A percentile compares a stretch with the other conserved stretches of the same genome.
Conservation (phyloP, 2,888 invertebrate species). For the Pristionchus fissidentatus region DNA sequence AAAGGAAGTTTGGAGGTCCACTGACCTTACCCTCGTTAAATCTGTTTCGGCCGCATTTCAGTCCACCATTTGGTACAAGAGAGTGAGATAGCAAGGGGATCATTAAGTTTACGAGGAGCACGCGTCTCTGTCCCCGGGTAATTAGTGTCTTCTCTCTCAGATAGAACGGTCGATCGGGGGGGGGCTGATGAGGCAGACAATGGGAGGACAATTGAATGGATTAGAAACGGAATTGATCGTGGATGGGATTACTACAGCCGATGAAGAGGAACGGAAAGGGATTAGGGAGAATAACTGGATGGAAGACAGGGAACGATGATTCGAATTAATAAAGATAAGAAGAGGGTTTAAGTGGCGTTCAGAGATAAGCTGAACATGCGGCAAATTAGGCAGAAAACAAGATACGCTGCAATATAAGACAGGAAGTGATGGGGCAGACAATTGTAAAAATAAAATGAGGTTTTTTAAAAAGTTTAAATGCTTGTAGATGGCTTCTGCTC, state of each 20-base stretch:
- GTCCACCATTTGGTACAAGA: no score
- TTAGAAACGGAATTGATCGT: not conserved
- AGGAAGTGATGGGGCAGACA: not conserved
- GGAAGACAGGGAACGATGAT: not conserved
- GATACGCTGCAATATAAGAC: not conserved
- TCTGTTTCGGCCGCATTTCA: no score
- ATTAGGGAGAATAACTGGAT: slow-evolving; percentile 1
- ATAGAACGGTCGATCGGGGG: slow-evolving; percentile 27
- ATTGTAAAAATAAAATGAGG: not conserved
- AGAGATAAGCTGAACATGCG: no score
- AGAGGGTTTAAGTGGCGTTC: not conserved
- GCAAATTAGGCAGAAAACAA: not conserved
- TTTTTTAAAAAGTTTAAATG: not conserved
- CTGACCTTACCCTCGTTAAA: no score
- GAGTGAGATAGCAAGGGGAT: not conserved
- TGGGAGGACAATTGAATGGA: slow-evolving; percentile 27
- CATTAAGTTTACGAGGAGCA: slow-evolving; percentile 20
- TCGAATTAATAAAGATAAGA: not conserved
- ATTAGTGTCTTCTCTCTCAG: not conserved
- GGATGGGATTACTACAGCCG: slow-evolving; percentile 14
- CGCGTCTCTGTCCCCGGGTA: not conserved
- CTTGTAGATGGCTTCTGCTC: slow-evolving; percentile 72
- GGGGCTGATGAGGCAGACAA: slow-evolving; percentile 24
- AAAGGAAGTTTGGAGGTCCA: no score
- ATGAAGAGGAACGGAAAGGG: not conserved